Conservation (phyloP, 2,113 vertebrate genomes). For the Macroglossus sobrinus region DNA sequence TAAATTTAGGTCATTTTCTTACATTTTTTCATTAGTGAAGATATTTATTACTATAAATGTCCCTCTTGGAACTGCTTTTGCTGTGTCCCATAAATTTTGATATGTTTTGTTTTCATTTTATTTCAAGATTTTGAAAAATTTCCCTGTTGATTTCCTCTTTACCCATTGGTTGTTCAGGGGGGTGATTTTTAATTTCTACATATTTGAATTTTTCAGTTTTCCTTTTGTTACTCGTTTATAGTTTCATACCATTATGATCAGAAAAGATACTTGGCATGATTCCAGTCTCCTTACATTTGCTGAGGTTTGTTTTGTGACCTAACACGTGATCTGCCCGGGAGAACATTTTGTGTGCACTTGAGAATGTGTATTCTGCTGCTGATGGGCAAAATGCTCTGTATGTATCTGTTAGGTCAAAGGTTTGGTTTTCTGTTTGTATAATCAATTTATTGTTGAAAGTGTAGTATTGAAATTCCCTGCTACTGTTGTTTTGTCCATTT, state of each 20-base stretch:
- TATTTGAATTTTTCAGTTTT: neutral
- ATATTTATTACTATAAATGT: neutral
- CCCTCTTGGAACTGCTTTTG: neutral
- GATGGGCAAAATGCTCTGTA: neutral
- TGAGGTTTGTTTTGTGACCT: neutral
- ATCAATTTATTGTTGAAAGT: neutral
- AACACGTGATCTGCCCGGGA: neutral
- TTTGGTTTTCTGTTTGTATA: neutral
- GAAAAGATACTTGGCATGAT: neutral
- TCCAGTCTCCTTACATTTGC: neutral
- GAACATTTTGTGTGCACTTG: neutral
- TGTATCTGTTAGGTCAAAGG: neutral
- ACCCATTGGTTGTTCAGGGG: neutral
- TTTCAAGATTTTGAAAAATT: neutral
- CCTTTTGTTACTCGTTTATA: neutral
- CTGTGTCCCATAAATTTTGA: neutral
- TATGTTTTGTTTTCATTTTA: neutral
- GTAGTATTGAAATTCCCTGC: neutral
- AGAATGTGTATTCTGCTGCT: neutral
- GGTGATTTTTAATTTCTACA: neutral
- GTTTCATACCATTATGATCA: neutral
- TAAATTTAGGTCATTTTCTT: neutral
- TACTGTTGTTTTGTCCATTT: neutral
- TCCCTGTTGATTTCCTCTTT: neutral
- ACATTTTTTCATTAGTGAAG: neutral